These are phyloP conservation scores for Strongylocentrotus purpuratus DNA, from an alignment of 35 echinoderm and acorn worm species.

Conservation along the genomic window DNA sequence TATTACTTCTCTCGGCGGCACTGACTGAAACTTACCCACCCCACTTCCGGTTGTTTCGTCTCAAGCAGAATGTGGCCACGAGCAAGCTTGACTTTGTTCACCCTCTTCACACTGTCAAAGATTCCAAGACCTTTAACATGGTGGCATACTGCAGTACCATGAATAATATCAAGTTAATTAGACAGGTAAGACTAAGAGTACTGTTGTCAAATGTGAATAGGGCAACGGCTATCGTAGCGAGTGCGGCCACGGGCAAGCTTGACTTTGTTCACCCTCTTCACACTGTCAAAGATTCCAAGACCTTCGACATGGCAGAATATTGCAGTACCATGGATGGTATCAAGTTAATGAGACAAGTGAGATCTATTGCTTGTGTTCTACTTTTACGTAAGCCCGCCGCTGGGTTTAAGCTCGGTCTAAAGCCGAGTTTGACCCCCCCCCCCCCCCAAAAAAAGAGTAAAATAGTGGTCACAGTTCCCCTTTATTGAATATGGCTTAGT, in stretches of 20 bases:
- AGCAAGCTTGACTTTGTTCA: constrained; percentile 51
- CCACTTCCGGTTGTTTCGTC: constrained; percentile 62
- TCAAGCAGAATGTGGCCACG: constrained; percentile 27
- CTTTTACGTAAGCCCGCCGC: too few relatives aligned
- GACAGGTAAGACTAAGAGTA: constrained; percentile 55
- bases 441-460: too few relatives aligned
- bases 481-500: too few relatives aligned
- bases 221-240: too few relatives aligned
- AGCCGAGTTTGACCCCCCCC: too few relatives aligned
- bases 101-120: constrained; percentile 65
- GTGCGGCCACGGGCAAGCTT: not conserved
- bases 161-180: constrained; percentile 70
- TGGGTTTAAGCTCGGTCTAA: too few relatives aligned
- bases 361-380: not conserved
- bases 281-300: constrained; percentile 53
- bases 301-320: constrained; percentile 56
- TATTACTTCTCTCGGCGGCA: constrained; percentile 60
- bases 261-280: constrained; percentile 62
- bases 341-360: constrained; percentile 67
- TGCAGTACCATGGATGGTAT: constrained; percentile 68
- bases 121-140: constrained; percentile 57
- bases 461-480: too few relatives aligned
- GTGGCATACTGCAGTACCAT: constrained; percentile 68
- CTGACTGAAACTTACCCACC: constrained; percentile 36
- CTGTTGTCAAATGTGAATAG: too few relatives aligned